A percentile compares a stretch with the other conserved stretches of the same genome.
These are phyloP conservation scores for Tetrapedia diversipes DNA, from an alignment of 2,888 invertebrate genomes.

Conservation along the genomic window DNA sequence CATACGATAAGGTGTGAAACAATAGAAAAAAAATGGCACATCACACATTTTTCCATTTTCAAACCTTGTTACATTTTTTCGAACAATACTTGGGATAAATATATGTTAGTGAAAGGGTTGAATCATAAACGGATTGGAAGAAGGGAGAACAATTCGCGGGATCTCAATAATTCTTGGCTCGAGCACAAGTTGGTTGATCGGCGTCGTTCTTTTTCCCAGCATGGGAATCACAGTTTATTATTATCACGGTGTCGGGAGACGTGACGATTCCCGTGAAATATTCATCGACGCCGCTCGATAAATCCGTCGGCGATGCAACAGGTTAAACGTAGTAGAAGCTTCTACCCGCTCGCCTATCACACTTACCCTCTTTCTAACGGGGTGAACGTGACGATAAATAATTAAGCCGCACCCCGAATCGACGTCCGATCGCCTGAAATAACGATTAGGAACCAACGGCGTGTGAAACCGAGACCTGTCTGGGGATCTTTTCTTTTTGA, in stretches of 20 bases:
- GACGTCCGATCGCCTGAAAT: constrained; percentile 20
- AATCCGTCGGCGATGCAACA: constrained; percentile 67
- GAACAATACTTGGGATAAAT: no score
- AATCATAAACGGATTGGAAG: not conserved
- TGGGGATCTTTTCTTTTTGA: no score
- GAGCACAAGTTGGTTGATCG: not conserved
- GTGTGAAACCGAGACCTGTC: not conserved
- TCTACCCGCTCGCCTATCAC: constrained; percentile 40
- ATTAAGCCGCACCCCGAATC: constrained; percentile 35
- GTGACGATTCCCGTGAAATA: constrained; percentile 61
- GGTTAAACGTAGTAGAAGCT: constrained; percentile 66
- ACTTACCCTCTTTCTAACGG: constrained; percentile 39
- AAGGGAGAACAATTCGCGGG: not conserved
- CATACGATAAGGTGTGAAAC: no score
- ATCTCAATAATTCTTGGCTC: constrained; percentile 1
- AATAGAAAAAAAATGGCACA: no score
- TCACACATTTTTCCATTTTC: no score
- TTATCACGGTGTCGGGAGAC: constrained; percentile 33
- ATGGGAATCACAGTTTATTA: constrained; percentile 40
- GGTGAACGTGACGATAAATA: constrained; percentile 45
- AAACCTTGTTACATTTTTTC: no score
- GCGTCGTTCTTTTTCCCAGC: not conserved
- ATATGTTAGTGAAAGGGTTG: no score
- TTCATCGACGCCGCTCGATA: constrained; percentile 66
- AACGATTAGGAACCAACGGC: not conserved